These are phyloP conservation scores for Nemurella pictetii DNA, from an alignment of 2,888 invertebrate genomes.

Conservation along the genomic window DNA sequence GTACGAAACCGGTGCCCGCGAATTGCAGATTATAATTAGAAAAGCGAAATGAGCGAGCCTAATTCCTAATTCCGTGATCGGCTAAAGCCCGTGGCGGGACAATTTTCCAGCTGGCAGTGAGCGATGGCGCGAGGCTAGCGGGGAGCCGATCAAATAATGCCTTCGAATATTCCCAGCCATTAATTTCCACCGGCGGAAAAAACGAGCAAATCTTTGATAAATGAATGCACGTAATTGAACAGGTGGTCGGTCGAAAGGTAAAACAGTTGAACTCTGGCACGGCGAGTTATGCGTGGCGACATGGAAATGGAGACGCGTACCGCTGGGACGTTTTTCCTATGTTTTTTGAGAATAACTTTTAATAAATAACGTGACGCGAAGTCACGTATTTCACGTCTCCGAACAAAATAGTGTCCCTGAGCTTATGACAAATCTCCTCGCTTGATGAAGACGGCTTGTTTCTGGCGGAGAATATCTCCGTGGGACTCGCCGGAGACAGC, in stretches of 20 bases:
- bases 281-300: not conserved
- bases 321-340: not conserved
- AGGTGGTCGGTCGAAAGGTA: conserved; percentile 40
- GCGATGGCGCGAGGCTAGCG: not conserved
- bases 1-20: not conserved
- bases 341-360: conserved; percentile 3
- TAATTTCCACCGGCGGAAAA: not conserved
- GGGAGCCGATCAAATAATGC: not conserved
- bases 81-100: not conserved
- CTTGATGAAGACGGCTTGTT: not conserved
- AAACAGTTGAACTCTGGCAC: not conserved
- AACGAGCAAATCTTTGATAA: not conserved
- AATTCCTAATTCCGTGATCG: not conserved
- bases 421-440: not conserved
- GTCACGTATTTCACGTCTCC: not conserved
- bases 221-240: conserved; percentile 31
- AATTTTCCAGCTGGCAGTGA: not conserved
- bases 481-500: not conserved
- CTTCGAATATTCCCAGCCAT: not conserved
- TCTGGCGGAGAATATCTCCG: not conserved
- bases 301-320: not conserved
- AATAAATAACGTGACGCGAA: not conserved
- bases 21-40: too few relatives aligned
- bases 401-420: not conserved
- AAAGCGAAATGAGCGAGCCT: not conserved